These are phyloP conservation scores for Tympanuchus pallidicinctus DNA, from an alignment of 2,113 vertebrate genomes.

Conservation along the genomic window DNA sequence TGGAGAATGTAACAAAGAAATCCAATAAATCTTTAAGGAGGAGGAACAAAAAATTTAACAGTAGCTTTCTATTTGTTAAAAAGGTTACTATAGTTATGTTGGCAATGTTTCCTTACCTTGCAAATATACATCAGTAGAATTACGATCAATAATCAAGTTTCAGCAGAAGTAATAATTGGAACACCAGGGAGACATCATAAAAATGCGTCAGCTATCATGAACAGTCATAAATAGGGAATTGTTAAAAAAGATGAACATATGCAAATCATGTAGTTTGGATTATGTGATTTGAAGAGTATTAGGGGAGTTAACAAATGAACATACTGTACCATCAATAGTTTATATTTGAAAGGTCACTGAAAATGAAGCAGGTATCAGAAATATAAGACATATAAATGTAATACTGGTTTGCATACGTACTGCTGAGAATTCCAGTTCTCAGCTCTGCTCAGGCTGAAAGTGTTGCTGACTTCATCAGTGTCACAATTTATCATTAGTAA, in stretches of 20 bases:
- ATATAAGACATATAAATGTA: not conserved
- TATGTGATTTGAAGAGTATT: not conserved
- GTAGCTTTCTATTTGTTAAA: not conserved
- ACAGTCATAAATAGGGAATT: not conserved
- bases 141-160: not conserved
- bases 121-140: not conserved
- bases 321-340: not conserved
- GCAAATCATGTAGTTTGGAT: slow-evolving; percentile 7
- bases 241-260: not conserved
- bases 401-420: not conserved
- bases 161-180: not conserved
- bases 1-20: not conserved
- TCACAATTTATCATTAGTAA: not conserved
- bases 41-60: not conserved
- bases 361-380: not conserved
- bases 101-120: not conserved
- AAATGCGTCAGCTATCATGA: not conserved
- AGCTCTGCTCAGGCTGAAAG: not conserved
- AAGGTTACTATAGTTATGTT: not conserved
- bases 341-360: not conserved
- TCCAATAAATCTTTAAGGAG: not conserved
- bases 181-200: not conserved
- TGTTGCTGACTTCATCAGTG: not conserved
- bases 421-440: not conserved
- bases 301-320: not conserved